Evolutionary conservation across 2,797 vertebrate species (phyloP), one percentile per base, ranked within the genome.

Genomic region (Phyllotis vaccarum): DNA sequence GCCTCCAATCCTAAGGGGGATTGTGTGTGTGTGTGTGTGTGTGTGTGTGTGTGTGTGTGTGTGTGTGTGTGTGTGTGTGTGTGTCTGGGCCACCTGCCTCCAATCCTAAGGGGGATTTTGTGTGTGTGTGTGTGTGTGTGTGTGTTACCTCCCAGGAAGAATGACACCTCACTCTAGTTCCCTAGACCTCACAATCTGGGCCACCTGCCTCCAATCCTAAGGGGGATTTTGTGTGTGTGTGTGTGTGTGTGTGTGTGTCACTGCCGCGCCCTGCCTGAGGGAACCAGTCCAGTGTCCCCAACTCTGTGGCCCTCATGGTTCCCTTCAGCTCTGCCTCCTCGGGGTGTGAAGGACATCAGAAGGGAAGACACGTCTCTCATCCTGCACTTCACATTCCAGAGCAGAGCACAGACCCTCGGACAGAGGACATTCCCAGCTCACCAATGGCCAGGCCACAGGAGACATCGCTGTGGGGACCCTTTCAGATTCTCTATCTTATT

Each of bases 401-500:
- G 31, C 60, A 40, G 10, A 40, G 46, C 27, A 19, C 27, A 88
- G 64, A 12, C 24, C 37, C 78, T 19, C 60, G 64, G 56, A 85
- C 54, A 22, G 24, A 93, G 16, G 75, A 95, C 94, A 90, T 16
- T 49, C 34, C 81, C 81, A 92, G 72, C 46, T 74, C 11, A 52
- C 83, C 76, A 43, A 86, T 2, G 46, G 27, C n/a, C 43, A 91
- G 43, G 80, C 76, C 85, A 90, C 43, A 80, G 86, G 49, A 81
- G 22, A 87, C 85, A 56, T 4, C 62, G 40, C 56, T 31, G 34
- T 68, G 27, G 78, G 37, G 52, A 40, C 46, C 6, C 43, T 93
- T 82, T 97, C 95, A 79, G 54, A 70, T 40, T 49, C 22, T 29
- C 14, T 27, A 52, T 3, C 40, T 87, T 78, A 90, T 29, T 93